A percentile compares a stretch with the other conserved stretches of the same genome.
phyloP scores from a whole-genome alignment of 2,888 invertebrate genomes.

The Apodemia zela region DNA sequence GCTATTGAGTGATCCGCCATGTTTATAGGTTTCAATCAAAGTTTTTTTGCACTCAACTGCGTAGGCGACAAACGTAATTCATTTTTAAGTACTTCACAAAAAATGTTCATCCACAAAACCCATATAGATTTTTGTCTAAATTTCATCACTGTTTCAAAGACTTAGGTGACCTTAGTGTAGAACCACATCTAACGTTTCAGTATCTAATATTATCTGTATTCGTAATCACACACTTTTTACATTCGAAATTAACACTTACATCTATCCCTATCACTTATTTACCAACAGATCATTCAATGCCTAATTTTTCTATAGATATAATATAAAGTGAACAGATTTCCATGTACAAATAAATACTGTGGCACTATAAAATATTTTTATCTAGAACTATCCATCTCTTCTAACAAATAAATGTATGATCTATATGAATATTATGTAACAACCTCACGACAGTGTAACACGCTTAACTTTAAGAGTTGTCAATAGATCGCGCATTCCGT shows the following conservation, averaged over 20 bases:
- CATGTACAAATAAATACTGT: constrained; percentile 64
- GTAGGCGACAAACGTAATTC: too few species aligned
- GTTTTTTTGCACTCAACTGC: too few species aligned
- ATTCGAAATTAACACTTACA: constrained; percentile 64
- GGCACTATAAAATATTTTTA: constrained; percentile 54
- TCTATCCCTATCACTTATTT: constrained; percentile 33
- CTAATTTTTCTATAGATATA: constrained; percentile 45
- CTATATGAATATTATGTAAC: constrained; percentile 34
- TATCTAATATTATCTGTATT: constrained; percentile 17
- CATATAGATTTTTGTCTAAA: too few species aligned
- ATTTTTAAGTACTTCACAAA: too few species aligned
- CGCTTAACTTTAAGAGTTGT: constrained; percentile 23
- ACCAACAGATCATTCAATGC: constrained; percentile 59
- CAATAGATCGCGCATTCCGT: constrained; percentile 13
- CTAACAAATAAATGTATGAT: constrained; percentile 41
- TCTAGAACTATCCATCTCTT: constrained; percentile 35
- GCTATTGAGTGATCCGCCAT: too few species aligned
- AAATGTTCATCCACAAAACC: too few species aligned
- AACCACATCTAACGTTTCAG: neutral
- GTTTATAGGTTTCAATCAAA: too few species aligned
- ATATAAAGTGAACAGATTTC: constrained; percentile 44
- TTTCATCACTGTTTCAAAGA: too few species aligned
- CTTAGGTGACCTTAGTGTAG: neutral
- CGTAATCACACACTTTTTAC: constrained; percentile 42
- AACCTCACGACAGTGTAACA: constrained; percentile 29